Evolutionary conservation across 2,113 vertebrate species (phyloP).

Genomic region (Melozone crissalis): DNA sequence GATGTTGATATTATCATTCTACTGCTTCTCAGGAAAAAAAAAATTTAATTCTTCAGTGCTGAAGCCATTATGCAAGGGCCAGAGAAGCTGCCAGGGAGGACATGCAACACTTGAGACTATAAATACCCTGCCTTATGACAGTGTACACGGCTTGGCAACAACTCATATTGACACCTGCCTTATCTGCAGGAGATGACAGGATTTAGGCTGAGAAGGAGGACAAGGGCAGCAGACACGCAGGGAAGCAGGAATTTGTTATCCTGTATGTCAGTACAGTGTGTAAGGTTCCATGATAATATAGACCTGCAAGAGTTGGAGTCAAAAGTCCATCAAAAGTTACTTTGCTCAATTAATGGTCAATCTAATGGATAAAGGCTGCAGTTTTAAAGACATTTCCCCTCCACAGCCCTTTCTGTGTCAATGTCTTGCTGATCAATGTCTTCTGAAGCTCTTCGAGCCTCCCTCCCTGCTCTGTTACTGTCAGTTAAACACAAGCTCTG

Average conservation of each 20-base stretch:
- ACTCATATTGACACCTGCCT: neutral
- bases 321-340: neutral
- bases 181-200: neutral
- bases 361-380: neutral
- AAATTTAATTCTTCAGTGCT: neutral
- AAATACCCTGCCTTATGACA: neutral
- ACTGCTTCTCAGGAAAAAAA: neutral
- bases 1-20: neutral
- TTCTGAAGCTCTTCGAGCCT: neutral
- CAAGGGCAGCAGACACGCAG: neutral
- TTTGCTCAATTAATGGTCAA: neutral
- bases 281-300: neutral
- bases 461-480: neutral
- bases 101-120: neutral
- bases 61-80: neutral
- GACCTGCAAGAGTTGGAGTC: neutral
- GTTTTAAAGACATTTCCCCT: neutral
- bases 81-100: neutral
- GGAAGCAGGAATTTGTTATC: neutral
- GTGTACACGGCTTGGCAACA: neutral
- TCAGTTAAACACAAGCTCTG: neutral
- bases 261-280: neutral
- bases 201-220: constrained; percentile 11
- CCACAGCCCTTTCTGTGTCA: neutral
- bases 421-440: neutral